These are phyloP conservation scores for Poeciliopsis gracilis DNA, from an alignment of 2,797 vertebrate species.

Conservation along the genomic window DNA sequence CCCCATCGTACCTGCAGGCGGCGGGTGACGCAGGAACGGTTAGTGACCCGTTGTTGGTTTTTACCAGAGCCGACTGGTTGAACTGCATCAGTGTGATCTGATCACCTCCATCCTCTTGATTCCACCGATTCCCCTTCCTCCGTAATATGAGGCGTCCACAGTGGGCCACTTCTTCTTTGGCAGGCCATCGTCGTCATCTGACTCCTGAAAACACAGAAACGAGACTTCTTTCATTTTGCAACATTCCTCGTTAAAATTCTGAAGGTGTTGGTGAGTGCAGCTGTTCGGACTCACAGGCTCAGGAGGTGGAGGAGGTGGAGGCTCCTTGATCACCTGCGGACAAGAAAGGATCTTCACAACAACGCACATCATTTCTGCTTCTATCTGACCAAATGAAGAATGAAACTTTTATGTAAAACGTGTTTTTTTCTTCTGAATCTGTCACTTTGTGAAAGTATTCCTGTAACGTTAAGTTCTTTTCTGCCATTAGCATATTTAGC, in stretches of 20 bases:
- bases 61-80: background rate
- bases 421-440: too few species aligned
- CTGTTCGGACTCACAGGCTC: conserved; percentile 84
- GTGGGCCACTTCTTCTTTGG: conserved; percentile 94
- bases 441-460: too few species aligned
- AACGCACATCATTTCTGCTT: background rate
- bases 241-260: background rate
- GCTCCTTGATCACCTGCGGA: conserved; percentile 89
- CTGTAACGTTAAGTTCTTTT: too few species aligned
- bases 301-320: conserved; percentile 87
- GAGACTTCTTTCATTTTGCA: background rate
- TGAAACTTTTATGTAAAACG: too few species aligned
- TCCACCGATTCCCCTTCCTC: conserved; percentile 88
- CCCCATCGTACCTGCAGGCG: conserved; percentile 89
- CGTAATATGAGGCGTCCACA: conserved; percentile 91
- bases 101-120: conserved; percentile 93
- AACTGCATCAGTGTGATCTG: background rate
- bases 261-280: background rate
- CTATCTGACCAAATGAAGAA: conserved; percentile 1
- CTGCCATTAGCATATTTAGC: too few species aligned
- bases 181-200: conserved; percentile 89
- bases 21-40: background rate
- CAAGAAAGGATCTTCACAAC: conserved; percentile 23
- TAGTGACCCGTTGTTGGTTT: background rate
- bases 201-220: conserved; percentile 74